A percentile compares a stretch with the other conserved stretches of the same genome.
These are phyloP conservation scores for Drosophila formosana DNA, from an alignment of 2,888 invertebrate species.

Conservation along the genomic window DNA sequence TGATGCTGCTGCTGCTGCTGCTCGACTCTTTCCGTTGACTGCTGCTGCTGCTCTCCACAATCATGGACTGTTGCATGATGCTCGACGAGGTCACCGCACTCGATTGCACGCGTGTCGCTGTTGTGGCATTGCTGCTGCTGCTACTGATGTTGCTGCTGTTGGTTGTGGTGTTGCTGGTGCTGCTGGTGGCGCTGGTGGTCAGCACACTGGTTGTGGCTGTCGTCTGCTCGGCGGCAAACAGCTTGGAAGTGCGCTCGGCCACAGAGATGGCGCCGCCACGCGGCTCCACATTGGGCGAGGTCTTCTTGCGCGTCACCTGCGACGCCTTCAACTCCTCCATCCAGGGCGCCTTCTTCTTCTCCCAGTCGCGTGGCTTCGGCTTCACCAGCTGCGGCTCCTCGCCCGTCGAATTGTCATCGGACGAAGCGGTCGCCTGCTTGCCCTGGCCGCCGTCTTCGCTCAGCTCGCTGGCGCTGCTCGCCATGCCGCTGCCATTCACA, in stretches of 20 bases:
- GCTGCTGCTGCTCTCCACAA: constrained; percentile 72
- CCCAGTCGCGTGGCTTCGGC: constrained; percentile 89
- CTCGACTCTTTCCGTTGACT: constrained; percentile 61
- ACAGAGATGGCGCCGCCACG: constrained; percentile 55
- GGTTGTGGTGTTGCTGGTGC: constrained; percentile 49
- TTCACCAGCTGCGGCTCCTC: constrained; percentile 86
- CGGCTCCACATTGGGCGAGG: constrained; percentile 83
- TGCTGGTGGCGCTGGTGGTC: constrained; percentile 47
- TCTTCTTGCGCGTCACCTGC: constrained; percentile 86
- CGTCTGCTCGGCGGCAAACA: constrained; percentile 67
- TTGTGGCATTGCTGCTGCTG: constrained; percentile 23
- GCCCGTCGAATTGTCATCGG: constrained; percentile 82
- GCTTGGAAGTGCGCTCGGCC: constrained; percentile 74
- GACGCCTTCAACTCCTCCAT: constrained; percentile 92
- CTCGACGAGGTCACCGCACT: constrained; percentile 79
- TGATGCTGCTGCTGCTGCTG: constrained; percentile 46
- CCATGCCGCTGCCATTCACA: constrained; percentile 80
- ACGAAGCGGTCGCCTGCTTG: constrained; percentile 63
- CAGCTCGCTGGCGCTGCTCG: constrained; percentile 68
- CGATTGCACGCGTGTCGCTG: constrained; percentile 81
- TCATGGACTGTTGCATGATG: constrained; percentile 77
- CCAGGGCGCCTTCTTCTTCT: constrained; percentile 92
- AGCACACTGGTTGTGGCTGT: constrained; percentile 46
- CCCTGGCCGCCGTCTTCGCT: constrained; percentile 64
- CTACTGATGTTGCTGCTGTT: constrained; percentile 40